Evolutionary conservation across 2,888 invertebrate species (phyloP), one percentile per base, ranked within the genome.

Genomic region (Dynastes maya): DNA sequence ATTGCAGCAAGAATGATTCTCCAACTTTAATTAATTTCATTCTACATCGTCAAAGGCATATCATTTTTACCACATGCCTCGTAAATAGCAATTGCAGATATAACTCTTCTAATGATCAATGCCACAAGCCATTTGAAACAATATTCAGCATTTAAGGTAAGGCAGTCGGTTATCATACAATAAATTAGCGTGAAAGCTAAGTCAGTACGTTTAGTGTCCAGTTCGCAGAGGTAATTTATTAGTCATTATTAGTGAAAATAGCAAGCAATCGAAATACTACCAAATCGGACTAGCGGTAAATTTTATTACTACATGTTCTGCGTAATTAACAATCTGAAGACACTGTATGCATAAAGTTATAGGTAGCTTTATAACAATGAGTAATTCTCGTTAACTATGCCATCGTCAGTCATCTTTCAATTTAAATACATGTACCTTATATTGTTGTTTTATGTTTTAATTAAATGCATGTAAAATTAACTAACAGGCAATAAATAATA

Each of bases 91-190:
- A 11, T 11, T 68, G 49, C 13, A 27, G 16, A 40, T 13, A 67
- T 51, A 68, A 68, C 49, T 51, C 67, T 68, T 22, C 16, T 68
- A 67, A 45, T 51, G 49, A 49, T 22, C 27, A 49, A 1, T 53
- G 51, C 53, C 49, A 2, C 9, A 22, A 27, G n/a, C 11, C 11
- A 11, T 9, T 68, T 16, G 1, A 45, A 22, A 1, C 8, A 49
- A 32, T 68, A 51, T 9, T 27, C 29, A 51, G 51, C 51, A 51
- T 68, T 68, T 49, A 68, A 68, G 68, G 68, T 13, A 51, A 68
- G 13, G 27, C 22, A 68, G 45, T 8, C 49, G 13, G 49, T 9
- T 45, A 49, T 45, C 67, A 67, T 8, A 49, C 67, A 29, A 68
- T 68, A 68, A 68, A 49, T 68, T 68, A 68, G 9, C 67, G 9